Evolutionary conservation across 1,140 invertebrate species (phyloP).

Genomic region (Hetaerina americana): DNA sequence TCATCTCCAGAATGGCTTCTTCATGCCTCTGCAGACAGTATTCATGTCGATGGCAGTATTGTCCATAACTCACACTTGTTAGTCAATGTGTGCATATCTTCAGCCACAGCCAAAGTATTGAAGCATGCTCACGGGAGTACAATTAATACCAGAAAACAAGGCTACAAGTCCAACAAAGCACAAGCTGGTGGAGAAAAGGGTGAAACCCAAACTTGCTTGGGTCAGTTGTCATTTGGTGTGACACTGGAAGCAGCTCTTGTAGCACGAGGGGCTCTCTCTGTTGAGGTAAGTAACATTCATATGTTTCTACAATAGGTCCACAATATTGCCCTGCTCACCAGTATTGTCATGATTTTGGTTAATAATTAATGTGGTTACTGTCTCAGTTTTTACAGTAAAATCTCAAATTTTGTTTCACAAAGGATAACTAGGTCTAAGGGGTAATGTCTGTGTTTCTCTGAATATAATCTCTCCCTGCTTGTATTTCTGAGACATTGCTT

Average conservation of each 20-base stretch:
- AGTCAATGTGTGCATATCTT: slow-evolving; percentile 31
- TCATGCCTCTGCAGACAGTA: slow-evolving; percentile 57
- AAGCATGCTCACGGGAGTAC: slow-evolving; percentile 22
- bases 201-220: slow-evolving; percentile 38
- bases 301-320: background rate
- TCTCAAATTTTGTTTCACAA: too few relatives aligned
- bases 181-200: slow-evolving; percentile 17
- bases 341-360: background rate
- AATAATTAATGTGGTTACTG: too few relatives aligned
- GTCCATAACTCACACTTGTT: slow-evolving; percentile 56
- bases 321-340: background rate
- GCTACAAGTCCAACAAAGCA: slow-evolving; percentile 30
- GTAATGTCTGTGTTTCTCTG: too few relatives aligned
- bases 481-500: too few relatives aligned
- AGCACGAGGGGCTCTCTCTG: slow-evolving; percentile 58
- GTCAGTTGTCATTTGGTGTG: slow-evolving; percentile 56
- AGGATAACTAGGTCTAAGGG: too few relatives aligned
- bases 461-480: too few relatives aligned
- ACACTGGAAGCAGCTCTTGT: slow-evolving; percentile 56
- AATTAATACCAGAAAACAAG: background rate
- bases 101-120: slow-evolving; percentile 28
- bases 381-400: too few relatives aligned
- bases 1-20: slow-evolving; percentile 55
- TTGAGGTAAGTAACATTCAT: slow-evolving; percentile 44
- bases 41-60: slow-evolving; percentile 63